A percentile compares a stretch with the other conserved stretches of the same genome.
Conservation (phyloP, 2,113 vertebrate species). For the Callithrix jacchus region DNA sequence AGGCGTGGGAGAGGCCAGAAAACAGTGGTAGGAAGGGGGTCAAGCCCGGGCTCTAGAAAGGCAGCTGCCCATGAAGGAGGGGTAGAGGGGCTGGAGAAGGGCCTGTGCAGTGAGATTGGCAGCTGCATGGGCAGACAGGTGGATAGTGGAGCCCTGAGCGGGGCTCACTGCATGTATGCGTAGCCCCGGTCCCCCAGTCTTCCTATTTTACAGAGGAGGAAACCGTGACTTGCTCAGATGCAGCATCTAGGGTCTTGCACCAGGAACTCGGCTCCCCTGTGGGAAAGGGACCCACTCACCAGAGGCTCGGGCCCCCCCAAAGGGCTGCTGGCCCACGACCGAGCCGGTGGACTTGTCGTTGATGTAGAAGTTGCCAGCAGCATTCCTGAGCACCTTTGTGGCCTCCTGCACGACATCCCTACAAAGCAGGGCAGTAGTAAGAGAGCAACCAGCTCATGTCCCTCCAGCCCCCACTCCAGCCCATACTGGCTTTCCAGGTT, state of each 20-base stretch:
- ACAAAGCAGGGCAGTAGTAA: not conserved
- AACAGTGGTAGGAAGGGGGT: rapidly evolving
- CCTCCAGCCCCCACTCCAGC: not conserved
- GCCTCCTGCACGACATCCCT: slow-evolving; percentile 88
- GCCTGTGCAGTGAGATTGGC: not conserved
- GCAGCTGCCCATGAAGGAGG: rapidly evolving
- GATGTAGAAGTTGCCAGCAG: slow-evolving; percentile 97
- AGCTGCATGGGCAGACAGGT: rapidly evolving
- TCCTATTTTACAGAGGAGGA: not conserved
- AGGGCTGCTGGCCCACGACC: slow-evolving; percentile 95
- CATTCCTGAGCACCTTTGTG: slow-evolving; percentile 85
- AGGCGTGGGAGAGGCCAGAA: not conserved
- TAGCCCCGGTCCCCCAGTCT: slow-evolving; percentile 91
- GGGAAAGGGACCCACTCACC: slow-evolving; percentile 81
- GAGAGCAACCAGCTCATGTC: not conserved
- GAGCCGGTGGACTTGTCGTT: slow-evolving; percentile 97
- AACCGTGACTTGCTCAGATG: not conserved
- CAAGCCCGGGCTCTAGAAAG: not conserved
- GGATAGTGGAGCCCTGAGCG: rapidly evolving
- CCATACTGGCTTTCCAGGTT: not conserved
- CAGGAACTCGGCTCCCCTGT: not conserved
- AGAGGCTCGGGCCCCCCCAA: slow-evolving; percentile 93
- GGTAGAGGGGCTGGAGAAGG: rapidly evolving
- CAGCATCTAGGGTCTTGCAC: not conserved
- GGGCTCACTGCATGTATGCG: slow-evolving; percentile 90